Conservation (phyloP, 2,888 invertebrate genomes). For the Oscheius sp. region DNA sequence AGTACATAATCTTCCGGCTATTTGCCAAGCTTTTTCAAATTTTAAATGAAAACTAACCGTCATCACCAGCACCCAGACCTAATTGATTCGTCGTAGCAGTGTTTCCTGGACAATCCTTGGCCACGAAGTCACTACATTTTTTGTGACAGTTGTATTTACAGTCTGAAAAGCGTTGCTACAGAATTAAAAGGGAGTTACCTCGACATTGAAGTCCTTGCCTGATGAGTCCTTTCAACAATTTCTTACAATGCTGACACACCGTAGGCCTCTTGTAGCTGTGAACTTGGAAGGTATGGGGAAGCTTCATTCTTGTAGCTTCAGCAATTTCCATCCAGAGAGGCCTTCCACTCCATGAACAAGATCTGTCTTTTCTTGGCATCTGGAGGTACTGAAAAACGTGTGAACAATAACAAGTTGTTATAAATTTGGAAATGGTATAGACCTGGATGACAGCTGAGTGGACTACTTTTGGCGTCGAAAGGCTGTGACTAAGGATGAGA, state of each 20-base stretch:
- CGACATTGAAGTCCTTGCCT: slow-evolving; percentile 93
- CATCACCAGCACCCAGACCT: slow-evolving; percentile 57
- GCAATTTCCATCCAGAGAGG: slow-evolving; percentile 83
- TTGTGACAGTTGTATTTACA: slow-evolving; percentile 96
- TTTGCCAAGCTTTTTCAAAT: not conserved
- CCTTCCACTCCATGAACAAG: slow-evolving; percentile 77
- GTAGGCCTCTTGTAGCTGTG: slow-evolving; percentile 97
- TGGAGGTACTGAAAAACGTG: slow-evolving; percentile 66
- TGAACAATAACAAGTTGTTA: not conserved
- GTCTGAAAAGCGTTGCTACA: slow-evolving; percentile 75
- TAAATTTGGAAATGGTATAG: not conserved
- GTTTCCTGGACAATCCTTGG: slow-evolving; percentile 72
- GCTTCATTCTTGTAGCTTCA: slow-evolving; percentile 79
- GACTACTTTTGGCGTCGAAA: too few species aligned
- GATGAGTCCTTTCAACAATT: slow-evolving; percentile 91
- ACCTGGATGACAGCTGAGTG: too few species aligned
- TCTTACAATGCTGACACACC: slow-evolving; percentile 94
- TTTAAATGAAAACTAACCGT: slow-evolving; percentile 45
- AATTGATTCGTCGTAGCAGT: slow-evolving; percentile 53
- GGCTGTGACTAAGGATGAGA: too few species aligned
- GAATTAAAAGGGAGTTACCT: slow-evolving; percentile 75
- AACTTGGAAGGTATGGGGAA: slow-evolving; percentile 95
- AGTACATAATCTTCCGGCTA: not conserved
- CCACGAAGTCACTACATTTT: slow-evolving; percentile 80
- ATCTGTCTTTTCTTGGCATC: slow-evolving; percentile 73